These are phyloP conservation scores for Thaumetopoea pityocampa DNA, from an alignment of 1,140 invertebrate species.

Conservation along the genomic window DNA sequence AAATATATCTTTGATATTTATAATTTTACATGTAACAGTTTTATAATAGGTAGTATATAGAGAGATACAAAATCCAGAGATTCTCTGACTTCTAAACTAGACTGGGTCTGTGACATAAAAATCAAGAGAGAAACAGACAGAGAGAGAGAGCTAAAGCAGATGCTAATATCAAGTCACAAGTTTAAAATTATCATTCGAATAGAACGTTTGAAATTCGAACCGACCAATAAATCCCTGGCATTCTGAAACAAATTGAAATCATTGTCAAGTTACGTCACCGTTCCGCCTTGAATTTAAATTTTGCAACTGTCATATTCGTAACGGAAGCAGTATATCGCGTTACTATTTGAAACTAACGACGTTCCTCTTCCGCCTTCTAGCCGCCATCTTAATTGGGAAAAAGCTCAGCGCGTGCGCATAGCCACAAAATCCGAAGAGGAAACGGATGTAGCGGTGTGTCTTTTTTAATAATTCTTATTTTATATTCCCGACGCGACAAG, in stretches of 20 bases:
- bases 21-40: too few relatives aligned
- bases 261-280: constrained; percentile 9
- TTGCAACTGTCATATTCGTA: constrained; percentile 12
- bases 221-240: constrained; percentile 8
- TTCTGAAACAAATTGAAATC: constrained; percentile 6
- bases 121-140: too few relatives aligned
- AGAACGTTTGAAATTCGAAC: too few relatives aligned
- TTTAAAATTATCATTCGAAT: too few relatives aligned
- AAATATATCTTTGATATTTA: too few relatives aligned
- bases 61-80: too few relatives aligned
- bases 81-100: too few relatives aligned
- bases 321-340: constrained; percentile 14
- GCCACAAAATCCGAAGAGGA: constrained; percentile 48
- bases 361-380: constrained; percentile 8
- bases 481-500: constrained; percentile 48
- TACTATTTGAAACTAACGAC: constrained; percentile 10
- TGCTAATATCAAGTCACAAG: too few relatives aligned
- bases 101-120: too few relatives aligned
- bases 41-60: too few relatives aligned
- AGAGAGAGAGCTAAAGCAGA: too few relatives aligned
- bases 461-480: constrained; percentile 62
- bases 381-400: constrained; percentile 23
- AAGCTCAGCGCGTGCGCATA: constrained; percentile 16
- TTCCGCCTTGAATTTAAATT: constrained; percentile 12
- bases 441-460: constrained; percentile 62